These are phyloP conservation scores for Amazona vittata DNA, from an alignment of 2,113 vertebrate genomes.

Conservation along the genomic window DNA sequence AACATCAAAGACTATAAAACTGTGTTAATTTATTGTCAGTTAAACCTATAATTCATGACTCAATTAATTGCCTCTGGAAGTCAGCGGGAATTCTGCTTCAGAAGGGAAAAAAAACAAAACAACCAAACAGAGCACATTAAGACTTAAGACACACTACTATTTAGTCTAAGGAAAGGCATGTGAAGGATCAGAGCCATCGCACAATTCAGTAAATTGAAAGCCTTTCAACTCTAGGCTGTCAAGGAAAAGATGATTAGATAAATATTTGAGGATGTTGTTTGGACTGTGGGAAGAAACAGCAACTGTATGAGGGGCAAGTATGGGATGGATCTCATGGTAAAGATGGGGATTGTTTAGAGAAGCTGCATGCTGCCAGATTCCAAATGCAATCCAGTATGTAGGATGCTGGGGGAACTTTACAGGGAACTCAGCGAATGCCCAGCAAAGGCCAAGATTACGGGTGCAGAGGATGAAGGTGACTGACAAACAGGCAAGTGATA, in stretches of 20 bases:
- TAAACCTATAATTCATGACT: background rate
- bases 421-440: background rate
- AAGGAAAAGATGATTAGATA: background rate
- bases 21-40: background rate
- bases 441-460: background rate
- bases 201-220: accelerated
- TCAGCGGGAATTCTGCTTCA: background rate
- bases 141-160: background rate
- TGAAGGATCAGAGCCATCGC: background rate
- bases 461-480: background rate
- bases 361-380: background rate
- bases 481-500: background rate
- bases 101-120: background rate
- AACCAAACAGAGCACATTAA: background rate
- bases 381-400: background rate
- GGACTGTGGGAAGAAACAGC: background rate
- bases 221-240: background rate
- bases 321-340: background rate
- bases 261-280: background rate
- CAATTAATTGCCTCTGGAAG: background rate
- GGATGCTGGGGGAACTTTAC: background rate
- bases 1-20: background rate
- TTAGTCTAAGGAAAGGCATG: background rate
- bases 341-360: background rate
- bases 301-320: background rate